These are phyloP conservation scores for Drosophila paranaensis DNA, from an alignment of 2,888 invertebrate species.

Conservation along the genomic window DNA sequence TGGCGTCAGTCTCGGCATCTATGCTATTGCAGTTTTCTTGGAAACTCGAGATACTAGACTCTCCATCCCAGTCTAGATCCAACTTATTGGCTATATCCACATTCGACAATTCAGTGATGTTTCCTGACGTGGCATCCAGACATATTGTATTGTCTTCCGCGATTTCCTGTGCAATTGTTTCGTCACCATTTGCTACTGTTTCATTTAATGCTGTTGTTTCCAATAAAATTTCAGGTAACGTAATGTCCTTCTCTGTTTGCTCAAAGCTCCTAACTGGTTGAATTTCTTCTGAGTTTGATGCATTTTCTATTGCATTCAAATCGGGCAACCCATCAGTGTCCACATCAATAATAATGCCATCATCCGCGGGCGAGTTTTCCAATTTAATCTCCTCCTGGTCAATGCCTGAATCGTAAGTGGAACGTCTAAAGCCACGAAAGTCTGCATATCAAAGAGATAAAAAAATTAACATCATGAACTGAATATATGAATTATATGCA, in stretches of 20 bases:
- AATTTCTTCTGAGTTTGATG: not conserved
- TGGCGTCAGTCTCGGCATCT: slow-evolving; percentile 49
- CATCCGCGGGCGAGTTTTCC: slow-evolving; percentile 19
- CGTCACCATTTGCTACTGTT: not conserved
- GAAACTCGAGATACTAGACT: not conserved
- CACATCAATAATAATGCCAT: slow-evolving; percentile 21
- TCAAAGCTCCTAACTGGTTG: slow-evolving; percentile 11
- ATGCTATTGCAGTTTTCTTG: slow-evolving; percentile 22
- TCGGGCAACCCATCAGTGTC: not conserved
- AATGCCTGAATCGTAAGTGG: slow-evolving; percentile 58
- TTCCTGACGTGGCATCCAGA: not conserved
- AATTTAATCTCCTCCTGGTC: slow-evolving; percentile 52
- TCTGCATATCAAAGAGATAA: slow-evolving; percentile 34
- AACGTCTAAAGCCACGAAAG: slow-evolving; percentile 58
- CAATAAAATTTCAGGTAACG: not conserved
- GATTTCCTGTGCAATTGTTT: not conserved
- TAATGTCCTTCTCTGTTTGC: not conserved
- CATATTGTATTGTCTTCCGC: not conserved
- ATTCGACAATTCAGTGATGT: not conserved
- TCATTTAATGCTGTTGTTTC: not conserved
- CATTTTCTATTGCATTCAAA: not conserved
- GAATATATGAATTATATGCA: accelerated
- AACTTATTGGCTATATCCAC: not conserved
- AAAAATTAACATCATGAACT: not conserved
- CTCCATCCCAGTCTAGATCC: slow-evolving; percentile 9